Evolutionary conservation across 2,888 invertebrate species (phyloP), one percentile per base, ranked within the genome.

Genomic region (Didymodactylos carnosus): DNA sequence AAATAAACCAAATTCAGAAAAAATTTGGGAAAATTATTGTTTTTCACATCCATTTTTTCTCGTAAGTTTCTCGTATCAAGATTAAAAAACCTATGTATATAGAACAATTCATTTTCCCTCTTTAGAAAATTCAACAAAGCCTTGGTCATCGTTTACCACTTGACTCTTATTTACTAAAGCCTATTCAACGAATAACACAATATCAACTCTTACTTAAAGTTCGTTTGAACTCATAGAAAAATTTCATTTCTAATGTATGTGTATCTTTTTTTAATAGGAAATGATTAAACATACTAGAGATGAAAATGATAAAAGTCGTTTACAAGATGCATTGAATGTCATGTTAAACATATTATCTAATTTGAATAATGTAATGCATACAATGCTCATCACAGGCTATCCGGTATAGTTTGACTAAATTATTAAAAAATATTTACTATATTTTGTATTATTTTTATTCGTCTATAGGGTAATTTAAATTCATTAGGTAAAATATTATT

Each of bases 321-420:
- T 95, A n/a, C 90, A 93, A 81, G 91, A 92, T 81, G 94, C 95
- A 0, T 84, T 95, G 73, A 91, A 93, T 82, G 91, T 92, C 79
- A 95, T 97, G 94, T 86, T 95, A 53, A 90, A 92, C 41, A 93
- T 97, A 72, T 87, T 97, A 75, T 91, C 92, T 82, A 92, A 93
- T 82, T 92, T 97, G 78, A 95, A 97, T 82, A 94, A 95, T 84
- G 92, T 94, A 78, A 94, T 97, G 94, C 94, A 95, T 81, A 53
- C 71, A 29, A 71, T 71, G 16, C 71, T 41, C 27, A 74, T 74
- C 13, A 35, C 71, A 14, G 74, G 74, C 16, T 74, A 69, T 62
- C n/a, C 51, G 41, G 53, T 46, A 53, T n/a, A n/a, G n/a, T n/a
- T n/a, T n/a, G n/a, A n/a, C n/a, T n/a, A n/a, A n/a, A n/a, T n/a